These are phyloP conservation scores for Esox niger DNA, from an alignment of 2,113 vertebrate species.

Conservation along the genomic window DNA sequence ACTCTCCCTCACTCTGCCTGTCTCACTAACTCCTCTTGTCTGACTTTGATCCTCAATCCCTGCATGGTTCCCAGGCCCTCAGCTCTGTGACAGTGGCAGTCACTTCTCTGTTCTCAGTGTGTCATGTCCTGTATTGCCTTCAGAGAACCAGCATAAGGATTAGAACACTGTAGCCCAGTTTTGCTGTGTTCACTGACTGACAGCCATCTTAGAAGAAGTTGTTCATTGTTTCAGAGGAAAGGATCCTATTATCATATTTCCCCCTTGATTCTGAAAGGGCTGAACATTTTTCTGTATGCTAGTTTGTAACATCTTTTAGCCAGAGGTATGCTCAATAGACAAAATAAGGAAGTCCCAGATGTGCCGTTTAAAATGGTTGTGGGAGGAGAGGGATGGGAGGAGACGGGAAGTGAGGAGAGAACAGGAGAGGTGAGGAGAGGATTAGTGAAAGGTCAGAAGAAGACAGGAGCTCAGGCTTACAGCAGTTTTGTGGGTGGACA, in stretches of 20 bases:
- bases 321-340: no score
- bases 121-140: no score
- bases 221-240: background rate
- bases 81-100: no score
- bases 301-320: no score
- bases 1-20: conserved; percentile 33
- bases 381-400: no score
- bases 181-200: background rate
- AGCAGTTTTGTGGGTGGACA: background rate
- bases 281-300: no score
- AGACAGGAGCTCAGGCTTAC: background rate
- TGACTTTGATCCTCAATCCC: background rate
- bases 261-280: no score
- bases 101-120: no score
- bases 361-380: no score
- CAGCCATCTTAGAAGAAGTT: conserved; percentile 6
- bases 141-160: background rate
- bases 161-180: background rate
- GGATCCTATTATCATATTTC: background rate
- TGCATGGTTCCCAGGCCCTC: no score
- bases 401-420: no score
- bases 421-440: background rate
- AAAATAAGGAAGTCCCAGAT: no score
- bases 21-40: background rate
- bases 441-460: background rate